Percentiles rank a stretch among this genome's conserved stretches.
Conservation (phyloP, 2,888 invertebrate genomes). For the Subacronicta megacephala region DNA sequence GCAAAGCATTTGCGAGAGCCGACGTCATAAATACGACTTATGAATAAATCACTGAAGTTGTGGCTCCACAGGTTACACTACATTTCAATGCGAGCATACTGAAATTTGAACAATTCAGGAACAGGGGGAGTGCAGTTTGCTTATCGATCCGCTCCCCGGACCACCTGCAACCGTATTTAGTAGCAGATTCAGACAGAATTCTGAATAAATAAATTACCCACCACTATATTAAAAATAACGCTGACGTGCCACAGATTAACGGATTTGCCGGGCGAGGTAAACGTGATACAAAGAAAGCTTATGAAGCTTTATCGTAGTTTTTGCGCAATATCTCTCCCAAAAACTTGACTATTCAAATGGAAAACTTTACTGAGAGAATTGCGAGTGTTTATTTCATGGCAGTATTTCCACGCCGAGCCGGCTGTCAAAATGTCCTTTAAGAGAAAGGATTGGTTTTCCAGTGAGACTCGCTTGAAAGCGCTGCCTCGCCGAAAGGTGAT, state of each 20-base stretch:
- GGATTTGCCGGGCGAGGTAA: conserved; percentile 26
- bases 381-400: conserved; percentile 17
- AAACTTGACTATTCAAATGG: conserved; percentile 14
- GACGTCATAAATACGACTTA: conserved; percentile 34
- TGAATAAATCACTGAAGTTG: conserved; percentile 51
- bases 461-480: conserved; percentile 30
- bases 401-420: conserved; percentile 21
- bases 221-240: conserved; percentile 41
- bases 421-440: conserved; percentile 49
- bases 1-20: conserved; percentile 20
- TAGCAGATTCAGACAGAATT: conserved; percentile 37
- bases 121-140: conserved; percentile 39
- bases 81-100: conserved; percentile 50
- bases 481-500: conserved; percentile 37
- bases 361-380: conserved; percentile 15
- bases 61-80: conserved; percentile 54
- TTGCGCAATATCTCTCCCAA: conserved; percentile 11
- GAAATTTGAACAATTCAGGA: conserved; percentile 54
- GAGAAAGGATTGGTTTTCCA: conserved; percentile 44
- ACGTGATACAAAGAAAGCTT: conserved; percentile 25
- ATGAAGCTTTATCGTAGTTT: conserved; percentile 28
- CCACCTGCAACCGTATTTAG: conserved; percentile 55
- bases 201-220: conserved; percentile 32
- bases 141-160: conserved; percentile 55
- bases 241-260: conserved; percentile 34